Percentiles rank a stretch among this genome's conserved stretches.
phyloP scores from a whole-genome alignment of 2,888 invertebrate genomes.

The Gnatocerus cornutus region DNA sequence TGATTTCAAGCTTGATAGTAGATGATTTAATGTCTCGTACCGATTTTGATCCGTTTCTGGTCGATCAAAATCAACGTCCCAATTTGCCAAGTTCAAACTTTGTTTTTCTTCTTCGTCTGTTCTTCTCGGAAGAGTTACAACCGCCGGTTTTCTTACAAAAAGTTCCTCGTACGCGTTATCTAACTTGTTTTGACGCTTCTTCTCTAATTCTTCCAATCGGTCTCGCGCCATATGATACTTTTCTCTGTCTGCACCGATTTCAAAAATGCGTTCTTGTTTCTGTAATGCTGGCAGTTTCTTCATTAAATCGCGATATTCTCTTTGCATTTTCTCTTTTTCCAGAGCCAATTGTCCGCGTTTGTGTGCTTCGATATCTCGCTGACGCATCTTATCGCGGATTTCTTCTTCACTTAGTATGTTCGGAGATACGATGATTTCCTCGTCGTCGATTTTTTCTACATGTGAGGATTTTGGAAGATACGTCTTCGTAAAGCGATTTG shows the following conservation, averaged over 20 bases:
- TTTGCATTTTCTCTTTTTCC: slow-evolving; percentile 72
- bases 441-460: slow-evolving; percentile 66
- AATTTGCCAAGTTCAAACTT: slow-evolving; percentile 50
- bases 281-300: slow-evolving; percentile 70
- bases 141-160: slow-evolving; percentile 60
- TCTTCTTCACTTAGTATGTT: slow-evolving; percentile 61
- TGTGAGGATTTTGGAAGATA: slow-evolving; percentile 63
- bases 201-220: slow-evolving; percentile 69
- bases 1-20: slow-evolving; percentile 65
- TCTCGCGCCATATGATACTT: slow-evolving; percentile 70
- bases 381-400: slow-evolving; percentile 59
- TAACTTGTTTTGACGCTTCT: slow-evolving; percentile 72
- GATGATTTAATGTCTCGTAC: slow-evolving; percentile 62
- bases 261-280: slow-evolving; percentile 66
- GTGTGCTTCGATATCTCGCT: slow-evolving; percentile 65
- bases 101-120: slow-evolving; percentile 44
- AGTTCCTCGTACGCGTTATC: slow-evolving; percentile 72
- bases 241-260: slow-evolving; percentile 64
- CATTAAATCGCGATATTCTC: slow-evolving; percentile 72
- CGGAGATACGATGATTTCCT: slow-evolving; percentile 61
- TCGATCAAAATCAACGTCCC: slow-evolving; percentile 56
- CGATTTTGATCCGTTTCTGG: slow-evolving; percentile 52
- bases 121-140: slow-evolving; percentile 64
- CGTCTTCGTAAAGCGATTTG: slow-evolving; percentile 69
- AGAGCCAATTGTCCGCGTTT: slow-evolving; percentile 72